Base-by-base conservation (phyloP, 2,888 invertebrate genomes). In the Tipula confusa region DNA sequence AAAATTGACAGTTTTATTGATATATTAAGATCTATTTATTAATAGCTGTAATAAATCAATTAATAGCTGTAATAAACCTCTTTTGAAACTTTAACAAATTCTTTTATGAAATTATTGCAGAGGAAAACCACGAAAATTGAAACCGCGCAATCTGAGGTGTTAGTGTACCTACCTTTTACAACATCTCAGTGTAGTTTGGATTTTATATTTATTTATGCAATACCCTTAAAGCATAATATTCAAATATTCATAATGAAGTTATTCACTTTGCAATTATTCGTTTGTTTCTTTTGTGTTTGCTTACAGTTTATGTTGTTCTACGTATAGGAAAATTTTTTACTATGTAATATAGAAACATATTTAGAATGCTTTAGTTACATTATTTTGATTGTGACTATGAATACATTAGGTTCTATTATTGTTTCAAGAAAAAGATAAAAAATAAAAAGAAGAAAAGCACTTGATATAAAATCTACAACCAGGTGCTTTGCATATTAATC, bases 231-330 rank as follows among this genome's bases (percentile, higher is more conserved):
- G 24, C 64, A 64, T 64, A 31, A n/a, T 31, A 64, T 64, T 64
- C 64, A 64, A 64, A 64, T 64, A 64, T 64, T 64, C 64, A 64
- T 64, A 64, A 64, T 64, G 64, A 64, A 64, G 64, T 64, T 64
- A 64, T 64, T 64, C 64, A 64, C 64, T 64, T 64, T 64, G 64
- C 64, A 64, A 64, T 64, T 64, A 64, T 64, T 64, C 64, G 64
- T 64, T 64, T 64, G 64, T 64, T 64, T 64, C 64, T 64, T 64
- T 64, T 64, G 24, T 64, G 64, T 24, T 64, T 64, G 24, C 24
- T 18, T 24, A 64, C 43, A 3, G 15, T 43, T 43, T 43, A 43
- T 43, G 43, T 15, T 43, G 64, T 18, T 64, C 5, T 64, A 64
- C 24, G 64, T 18, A 18, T 18, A 48, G 7, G 33, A 9, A 33